These are phyloP conservation scores for Athene noctua DNA, from an alignment of 2,113 vertebrate genomes.

Conservation along the genomic window DNA sequence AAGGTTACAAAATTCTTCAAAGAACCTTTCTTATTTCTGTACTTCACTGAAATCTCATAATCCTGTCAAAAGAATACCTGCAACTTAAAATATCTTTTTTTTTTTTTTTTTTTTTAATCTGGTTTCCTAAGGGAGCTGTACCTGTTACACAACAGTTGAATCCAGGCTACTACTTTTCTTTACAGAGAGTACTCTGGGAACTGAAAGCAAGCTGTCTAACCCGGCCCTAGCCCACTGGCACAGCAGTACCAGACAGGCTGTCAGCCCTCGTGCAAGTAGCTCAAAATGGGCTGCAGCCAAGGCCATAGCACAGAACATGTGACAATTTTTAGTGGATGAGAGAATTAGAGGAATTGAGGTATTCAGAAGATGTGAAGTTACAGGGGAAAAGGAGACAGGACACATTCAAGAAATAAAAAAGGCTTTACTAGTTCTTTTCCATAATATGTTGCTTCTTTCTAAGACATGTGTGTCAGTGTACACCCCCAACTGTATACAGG, in stretches of 20 bases:
- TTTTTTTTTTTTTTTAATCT: not conserved
- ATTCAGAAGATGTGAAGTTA: not conserved
- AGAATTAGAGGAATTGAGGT: not conserved
- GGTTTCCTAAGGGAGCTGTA: not conserved
- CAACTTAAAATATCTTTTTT: not conserved
- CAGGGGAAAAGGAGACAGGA: not conserved
- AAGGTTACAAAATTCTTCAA: not conserved
- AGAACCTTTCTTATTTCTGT: not conserved
- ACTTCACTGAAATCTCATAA: not conserved
- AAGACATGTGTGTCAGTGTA: not conserved
- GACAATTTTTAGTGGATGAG: not conserved
- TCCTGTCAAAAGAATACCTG: not conserved
- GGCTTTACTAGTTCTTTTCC: not conserved
- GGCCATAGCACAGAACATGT: rapidly evolving
- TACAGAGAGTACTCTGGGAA: not conserved
- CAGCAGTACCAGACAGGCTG: not conserved
- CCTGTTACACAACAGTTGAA: not conserved
- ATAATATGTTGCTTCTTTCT: not conserved
- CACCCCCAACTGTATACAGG: not conserved
- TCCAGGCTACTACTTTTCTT: not conserved
- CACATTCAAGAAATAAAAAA: not conserved
- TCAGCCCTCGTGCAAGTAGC: rapidly evolving
- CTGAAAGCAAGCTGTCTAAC: not conserved
- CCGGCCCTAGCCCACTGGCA: not conserved
- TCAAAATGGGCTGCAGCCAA: not conserved